Evolutionary conservation across 2,797 vertebrate genomes (phyloP).

Genomic region (Chelidonichthys spinosus): DNA sequence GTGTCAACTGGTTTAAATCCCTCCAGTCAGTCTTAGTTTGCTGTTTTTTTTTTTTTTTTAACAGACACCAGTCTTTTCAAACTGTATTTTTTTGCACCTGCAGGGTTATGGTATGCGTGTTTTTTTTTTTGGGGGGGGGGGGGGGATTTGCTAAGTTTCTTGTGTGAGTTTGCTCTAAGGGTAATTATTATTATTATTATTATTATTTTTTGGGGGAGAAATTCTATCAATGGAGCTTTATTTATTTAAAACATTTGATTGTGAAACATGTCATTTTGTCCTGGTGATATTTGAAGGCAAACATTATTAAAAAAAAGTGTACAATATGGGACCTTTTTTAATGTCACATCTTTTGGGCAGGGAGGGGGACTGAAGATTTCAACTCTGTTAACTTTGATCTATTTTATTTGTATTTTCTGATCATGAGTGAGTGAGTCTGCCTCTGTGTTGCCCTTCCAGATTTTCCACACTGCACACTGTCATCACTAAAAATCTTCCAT

Average conservation of each 20-base stretch:
- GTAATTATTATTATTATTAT: conserved; percentile 4
- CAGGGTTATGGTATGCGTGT: conserved; percentile 36
- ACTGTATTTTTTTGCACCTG: conserved; percentile 51
- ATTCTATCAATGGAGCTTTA: conserved; percentile 74
- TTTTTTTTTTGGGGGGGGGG: not conserved
- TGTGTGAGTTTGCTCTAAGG: conserved; percentile 49
- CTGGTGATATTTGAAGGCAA: conserved; percentile 70
- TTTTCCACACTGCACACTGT: conserved; percentile 60
- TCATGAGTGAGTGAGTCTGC: conserved; percentile 43
- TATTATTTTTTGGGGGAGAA: conserved; percentile 39
- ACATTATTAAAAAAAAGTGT: conserved; percentile 30
- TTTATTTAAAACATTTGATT: conserved; percentile 78
- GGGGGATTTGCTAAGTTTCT: conserved; percentile 25
- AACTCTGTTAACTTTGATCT: conserved; percentile 28
- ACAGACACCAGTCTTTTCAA: conserved; percentile 34
- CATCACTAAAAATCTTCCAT: conserved; percentile 69
- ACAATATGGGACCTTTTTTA: conserved; percentile 61
- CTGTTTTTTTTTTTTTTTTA: conserved; percentile 24
- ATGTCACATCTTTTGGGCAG: conserved; percentile 24
- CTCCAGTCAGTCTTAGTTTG: conserved; percentile 45
- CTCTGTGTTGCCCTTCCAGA: conserved; percentile 58
- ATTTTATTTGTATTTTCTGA: conserved; percentile 30
- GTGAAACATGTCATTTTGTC: conserved; percentile 71
- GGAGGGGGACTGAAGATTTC: conserved; percentile 43
- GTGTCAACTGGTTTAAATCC: conserved; percentile 41